These are phyloP conservation scores for Camponotus vicinus DNA, from an alignment of 1,140 invertebrate species.

Conservation along the genomic window DNA sequence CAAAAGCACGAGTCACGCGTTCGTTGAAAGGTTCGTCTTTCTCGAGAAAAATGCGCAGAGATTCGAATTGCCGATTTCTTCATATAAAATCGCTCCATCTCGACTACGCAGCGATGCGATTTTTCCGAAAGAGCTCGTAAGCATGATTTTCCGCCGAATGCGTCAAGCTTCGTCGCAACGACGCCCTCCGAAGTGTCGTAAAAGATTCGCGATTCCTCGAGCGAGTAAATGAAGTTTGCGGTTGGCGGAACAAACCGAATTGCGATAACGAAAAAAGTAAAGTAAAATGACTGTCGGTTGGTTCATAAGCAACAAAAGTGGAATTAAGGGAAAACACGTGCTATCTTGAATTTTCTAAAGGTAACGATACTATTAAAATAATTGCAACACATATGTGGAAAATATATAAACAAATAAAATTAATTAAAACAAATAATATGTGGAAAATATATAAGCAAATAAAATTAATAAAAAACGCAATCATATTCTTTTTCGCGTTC, in stretches of 20 bases:
- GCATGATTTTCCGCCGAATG: constrained; percentile 63
- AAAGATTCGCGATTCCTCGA: constrained; percentile 50
- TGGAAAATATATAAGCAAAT: not conserved
- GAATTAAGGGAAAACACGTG: constrained; percentile 22
- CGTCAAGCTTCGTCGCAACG: constrained; percentile 46
- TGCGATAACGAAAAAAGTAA: constrained; percentile 25
- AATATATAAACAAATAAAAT: not conserved
- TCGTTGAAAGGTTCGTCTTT: constrained; percentile 27
- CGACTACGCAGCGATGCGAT: constrained; percentile 42
- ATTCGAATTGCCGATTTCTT: constrained; percentile 49
- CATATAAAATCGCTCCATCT: constrained; percentile 43
- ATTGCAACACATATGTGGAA: not conserved
- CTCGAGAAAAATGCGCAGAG: constrained; percentile 43
- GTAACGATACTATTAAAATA: not conserved
- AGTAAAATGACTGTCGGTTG: constrained; percentile 2
- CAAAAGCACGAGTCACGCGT: constrained; percentile 46
- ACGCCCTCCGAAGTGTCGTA: constrained; percentile 42
- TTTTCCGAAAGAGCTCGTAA: constrained; percentile 54
- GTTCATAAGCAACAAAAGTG: not conserved
- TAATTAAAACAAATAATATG: not conserved
- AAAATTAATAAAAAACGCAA: no score
- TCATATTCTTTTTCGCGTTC: not conserved
- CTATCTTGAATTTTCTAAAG: not conserved
- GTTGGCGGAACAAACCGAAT: constrained; percentile 50
- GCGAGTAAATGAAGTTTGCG: constrained; percentile 61